Evolutionary conservation across 2,113 vertebrate genomes (phyloP), one percentile per base, ranked within the genome.

Genomic region (Myrmecobius fasciatus): DNA sequence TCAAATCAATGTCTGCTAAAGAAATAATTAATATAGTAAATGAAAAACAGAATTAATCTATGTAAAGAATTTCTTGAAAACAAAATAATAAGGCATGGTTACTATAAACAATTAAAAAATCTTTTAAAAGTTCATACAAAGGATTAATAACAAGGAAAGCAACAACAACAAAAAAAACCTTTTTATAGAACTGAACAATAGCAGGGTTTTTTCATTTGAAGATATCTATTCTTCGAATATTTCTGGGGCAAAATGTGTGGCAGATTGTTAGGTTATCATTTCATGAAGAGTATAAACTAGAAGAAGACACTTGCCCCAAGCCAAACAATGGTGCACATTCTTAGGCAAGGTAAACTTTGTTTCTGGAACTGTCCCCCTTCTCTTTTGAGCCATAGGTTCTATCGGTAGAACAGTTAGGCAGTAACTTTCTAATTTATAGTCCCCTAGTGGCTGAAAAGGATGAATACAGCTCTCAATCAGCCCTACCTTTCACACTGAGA

Each of bases 261-360:
- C 67, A 96, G 94, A 95, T n/a, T 75, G 46, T 67, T 90, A 51
- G 92, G 93, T 97, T 92, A 48, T 91, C 94, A 49, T 93, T 92
- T 95, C 92, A 94, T 43, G 31, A 94, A 96, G 92, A 96, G 94
- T 48, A 54, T 93, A 93, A 95, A 83, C n/a, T 43, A 43, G 67
- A 83, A 20, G 90, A 96, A 97, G 94, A 89, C 36, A 1, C 17
- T 43, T 17, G 31, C 60, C 67, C 93, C 94, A 95, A 75, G 67
- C 51, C 96, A 83, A n/a, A 28, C 94, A 96, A 97, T 94, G 53
- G 92, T 83, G 94, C 22, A n/a, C 92, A 96, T 89, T 89, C 52
- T 10, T 28, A 75, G 51, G 56, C 49, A 20, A n/a, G 89, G 36
- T 6, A 52, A 91, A 60, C 90, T 56, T 31, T 83, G 36, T 43